Evolutionary conservation across 2,113 vertebrate species (phyloP).

Genomic region (Sceloporus undulatus): DNA sequence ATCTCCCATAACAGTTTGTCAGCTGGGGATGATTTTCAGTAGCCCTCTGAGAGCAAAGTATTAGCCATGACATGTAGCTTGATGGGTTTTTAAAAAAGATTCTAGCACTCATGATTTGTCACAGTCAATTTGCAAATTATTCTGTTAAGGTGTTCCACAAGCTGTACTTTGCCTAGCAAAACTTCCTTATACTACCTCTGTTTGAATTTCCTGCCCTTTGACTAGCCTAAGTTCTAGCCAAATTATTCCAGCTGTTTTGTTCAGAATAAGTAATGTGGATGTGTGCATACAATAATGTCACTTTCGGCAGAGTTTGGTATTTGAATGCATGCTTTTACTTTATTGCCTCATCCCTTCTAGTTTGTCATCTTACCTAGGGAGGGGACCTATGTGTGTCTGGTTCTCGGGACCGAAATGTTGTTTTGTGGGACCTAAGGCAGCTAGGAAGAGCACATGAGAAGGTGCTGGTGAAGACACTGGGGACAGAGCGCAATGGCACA

Average conservation of each 20-base stretch:
- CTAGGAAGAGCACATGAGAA: constrained; percentile 70
- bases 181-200: not conserved
- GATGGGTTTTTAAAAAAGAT: not conserved
- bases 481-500: constrained; percentile 77
- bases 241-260: not conserved
- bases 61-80: not conserved
- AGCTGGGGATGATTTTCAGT: not conserved
- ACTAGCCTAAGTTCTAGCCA: not conserved
- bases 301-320: not conserved
- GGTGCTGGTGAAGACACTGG: constrained; percentile 77
- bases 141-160: not conserved
- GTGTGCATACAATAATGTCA: not conserved
- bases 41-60: not conserved
- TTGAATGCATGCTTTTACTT: not conserved
- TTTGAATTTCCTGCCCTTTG: not conserved
- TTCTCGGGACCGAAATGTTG: constrained; percentile 90
- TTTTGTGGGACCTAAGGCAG: constrained; percentile 89
- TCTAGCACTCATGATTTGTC: not conserved
- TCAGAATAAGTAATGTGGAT: not conserved
- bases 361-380: constrained; percentile 37
- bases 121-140: not conserved
- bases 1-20: not conserved
- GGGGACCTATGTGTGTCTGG: constrained; percentile 87
- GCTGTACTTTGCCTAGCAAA: not conserved
- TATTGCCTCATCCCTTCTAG: not conserved